Conservation (phyloP, 1,140 invertebrate genomes). For the Antheraea pernyi region DNA sequence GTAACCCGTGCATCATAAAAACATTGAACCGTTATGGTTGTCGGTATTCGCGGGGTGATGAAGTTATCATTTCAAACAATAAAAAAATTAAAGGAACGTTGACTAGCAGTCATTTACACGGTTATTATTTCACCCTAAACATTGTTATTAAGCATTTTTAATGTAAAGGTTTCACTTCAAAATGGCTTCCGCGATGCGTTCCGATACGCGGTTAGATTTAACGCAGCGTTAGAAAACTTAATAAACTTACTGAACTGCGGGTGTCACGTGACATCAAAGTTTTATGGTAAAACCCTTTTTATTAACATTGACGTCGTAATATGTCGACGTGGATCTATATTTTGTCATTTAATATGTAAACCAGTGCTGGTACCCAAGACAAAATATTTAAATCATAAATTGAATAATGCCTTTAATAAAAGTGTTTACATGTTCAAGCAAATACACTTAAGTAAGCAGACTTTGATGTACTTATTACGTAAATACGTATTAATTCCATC, state of each 20-base stretch:
- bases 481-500: no score
- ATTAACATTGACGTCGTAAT: constrained; percentile 35
- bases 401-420: no score
- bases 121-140: not conserved
- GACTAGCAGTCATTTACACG: no score
- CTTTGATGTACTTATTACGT: no score
- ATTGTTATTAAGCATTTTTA: not conserved
- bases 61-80: no score
- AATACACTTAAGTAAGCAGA: no score
- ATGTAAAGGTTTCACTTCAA: constrained; percentile 27
- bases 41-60: no score
- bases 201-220: constrained; percentile 21
- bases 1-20: no score
- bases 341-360: constrained; percentile 18
- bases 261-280: constrained; percentile 34
- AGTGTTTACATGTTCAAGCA: no score
- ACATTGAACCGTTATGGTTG: no score
- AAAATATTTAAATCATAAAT: no score
- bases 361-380: not conserved
- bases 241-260: constrained; percentile 42
- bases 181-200: constrained; percentile 40
- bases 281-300: constrained; percentile 52
- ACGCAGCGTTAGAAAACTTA: constrained; percentile 37
- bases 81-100: no score
- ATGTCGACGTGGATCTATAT: constrained; percentile 28